These are phyloP conservation scores for Vultur gryphus DNA, from an alignment of 2,797 vertebrate genomes.

Conservation along the genomic window DNA sequence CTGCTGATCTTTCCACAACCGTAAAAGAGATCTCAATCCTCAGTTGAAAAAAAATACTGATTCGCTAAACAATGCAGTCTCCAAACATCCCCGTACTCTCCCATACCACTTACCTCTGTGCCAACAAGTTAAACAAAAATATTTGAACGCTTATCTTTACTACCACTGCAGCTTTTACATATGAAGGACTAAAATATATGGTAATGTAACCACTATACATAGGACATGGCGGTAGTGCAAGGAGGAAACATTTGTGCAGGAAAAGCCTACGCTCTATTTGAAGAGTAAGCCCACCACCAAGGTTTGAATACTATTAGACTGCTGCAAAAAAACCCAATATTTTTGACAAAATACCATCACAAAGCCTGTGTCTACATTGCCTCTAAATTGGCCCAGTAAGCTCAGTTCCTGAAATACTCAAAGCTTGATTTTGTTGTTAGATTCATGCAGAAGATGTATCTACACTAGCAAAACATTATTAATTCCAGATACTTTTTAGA, in stretches of 20 bases:
- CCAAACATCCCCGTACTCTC: neutral
- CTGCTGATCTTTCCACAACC: neutral
- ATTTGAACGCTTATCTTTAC: neutral
- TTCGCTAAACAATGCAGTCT: neutral
- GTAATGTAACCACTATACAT: neutral
- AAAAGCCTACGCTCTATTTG: neutral
- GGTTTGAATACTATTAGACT: neutral
- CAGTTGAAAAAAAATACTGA: neutral
- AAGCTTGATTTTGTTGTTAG: neutral
- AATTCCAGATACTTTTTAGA: neutral
- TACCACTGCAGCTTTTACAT: neutral
- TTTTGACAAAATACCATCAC: neutral
- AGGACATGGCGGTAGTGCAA: neutral
- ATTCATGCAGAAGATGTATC: neutral
- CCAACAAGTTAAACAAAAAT: neutral
- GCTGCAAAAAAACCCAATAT: neutral
- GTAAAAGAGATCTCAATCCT: neutral
- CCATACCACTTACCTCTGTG: neutral
- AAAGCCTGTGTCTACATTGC: neutral
- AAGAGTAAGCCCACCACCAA: neutral
- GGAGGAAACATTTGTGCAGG: neutral
- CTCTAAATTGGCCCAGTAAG: neutral
- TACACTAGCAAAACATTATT: neutral
- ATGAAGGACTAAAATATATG: neutral
- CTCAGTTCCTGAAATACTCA: neutral